These are phyloP conservation scores for Cirrhinus mrigala DNA, from an alignment of 2,797 vertebrate genomes.

Conservation along the genomic window DNA sequence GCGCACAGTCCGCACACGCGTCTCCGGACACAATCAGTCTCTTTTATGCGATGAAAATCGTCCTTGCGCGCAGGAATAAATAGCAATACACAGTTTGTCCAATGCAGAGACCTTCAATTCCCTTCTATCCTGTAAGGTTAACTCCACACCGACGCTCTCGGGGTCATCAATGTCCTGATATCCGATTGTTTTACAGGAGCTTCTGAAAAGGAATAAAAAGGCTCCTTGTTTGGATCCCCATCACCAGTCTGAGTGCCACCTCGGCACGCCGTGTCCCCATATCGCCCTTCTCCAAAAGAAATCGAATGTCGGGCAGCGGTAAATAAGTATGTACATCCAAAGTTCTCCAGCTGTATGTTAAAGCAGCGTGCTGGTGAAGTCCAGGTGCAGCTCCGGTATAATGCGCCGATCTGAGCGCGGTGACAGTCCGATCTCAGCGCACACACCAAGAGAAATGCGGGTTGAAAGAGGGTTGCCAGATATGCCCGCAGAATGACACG, in stretches of 20 bases:
- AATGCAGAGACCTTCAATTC: slow-evolving; percentile 54
- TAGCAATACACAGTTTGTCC: slow-evolving; percentile 25
- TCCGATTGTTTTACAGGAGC: slow-evolving; percentile 63
- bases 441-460: slow-evolving; percentile 67
- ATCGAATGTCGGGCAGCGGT: background rate
- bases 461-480: slow-evolving; percentile 64
- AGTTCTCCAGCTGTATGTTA: slow-evolving; percentile 25
- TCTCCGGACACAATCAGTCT: slow-evolving; percentile 64
- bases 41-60: slow-evolving; percentile 56
- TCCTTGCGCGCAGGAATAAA: slow-evolving; percentile 60
- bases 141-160: slow-evolving; percentile 12
- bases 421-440: slow-evolving; percentile 75
- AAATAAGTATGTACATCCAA: background rate
- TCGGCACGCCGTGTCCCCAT: slow-evolving; percentile 71
- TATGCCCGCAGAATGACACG: background rate
- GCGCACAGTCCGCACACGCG: slow-evolving; percentile 20
- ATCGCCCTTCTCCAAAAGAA: slow-evolving; percentile 65
- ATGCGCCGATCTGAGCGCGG: slow-evolving; percentile 66
- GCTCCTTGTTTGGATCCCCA: slow-evolving; percentile 74
- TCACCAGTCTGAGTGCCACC: slow-evolving; percentile 57
- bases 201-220: slow-evolving; percentile 58
- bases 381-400: slow-evolving; percentile 13
- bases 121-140: background rate
- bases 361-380: slow-evolving; percentile 8
- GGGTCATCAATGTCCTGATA: slow-evolving; percentile 59